Conservation (phyloP, 2,797 vertebrate species). For the Meriones psammophilus region DNA sequence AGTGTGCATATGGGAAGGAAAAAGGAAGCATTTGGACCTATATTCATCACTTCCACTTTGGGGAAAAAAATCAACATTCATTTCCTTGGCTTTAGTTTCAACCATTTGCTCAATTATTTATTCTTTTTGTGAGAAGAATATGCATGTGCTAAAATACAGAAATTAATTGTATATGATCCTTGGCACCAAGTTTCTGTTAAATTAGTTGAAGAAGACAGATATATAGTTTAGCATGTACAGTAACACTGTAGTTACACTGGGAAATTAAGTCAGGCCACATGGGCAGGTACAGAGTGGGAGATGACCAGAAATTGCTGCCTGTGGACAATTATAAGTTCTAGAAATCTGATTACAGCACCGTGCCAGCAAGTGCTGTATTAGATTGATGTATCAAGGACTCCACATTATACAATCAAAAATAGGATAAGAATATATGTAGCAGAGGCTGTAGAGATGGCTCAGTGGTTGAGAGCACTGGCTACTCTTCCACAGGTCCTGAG, state of each 20-base stretch:
- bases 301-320: neutral
- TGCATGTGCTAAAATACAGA: neutral
- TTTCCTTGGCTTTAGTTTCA: conserved; percentile 13
- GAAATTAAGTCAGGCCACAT: neutral
- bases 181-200: neutral
- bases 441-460: neutral
- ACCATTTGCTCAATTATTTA: conserved; percentile 16
- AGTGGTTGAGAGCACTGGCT: too few species aligned
- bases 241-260: neutral
- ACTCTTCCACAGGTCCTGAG: too few species aligned
- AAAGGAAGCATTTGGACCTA: neutral
- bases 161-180: neutral
- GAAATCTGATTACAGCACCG: neutral
- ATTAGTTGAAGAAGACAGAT: conserved; percentile 6
- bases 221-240: neutral
- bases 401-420: neutral
- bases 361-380: neutral
- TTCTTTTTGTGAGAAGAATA: neutral
- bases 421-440: neutral
- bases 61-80: neutral
- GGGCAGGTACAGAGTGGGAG: neutral
- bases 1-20: neutral
- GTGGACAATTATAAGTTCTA: neutral
- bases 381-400: neutral
- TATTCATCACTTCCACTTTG: neutral